Percentiles rank a stretch among this genome's conserved stretches.
These are phyloP conservation scores for Stictocephala bisonia DNA, from an alignment of 2,888 invertebrate species.

Conservation along the genomic window DNA sequence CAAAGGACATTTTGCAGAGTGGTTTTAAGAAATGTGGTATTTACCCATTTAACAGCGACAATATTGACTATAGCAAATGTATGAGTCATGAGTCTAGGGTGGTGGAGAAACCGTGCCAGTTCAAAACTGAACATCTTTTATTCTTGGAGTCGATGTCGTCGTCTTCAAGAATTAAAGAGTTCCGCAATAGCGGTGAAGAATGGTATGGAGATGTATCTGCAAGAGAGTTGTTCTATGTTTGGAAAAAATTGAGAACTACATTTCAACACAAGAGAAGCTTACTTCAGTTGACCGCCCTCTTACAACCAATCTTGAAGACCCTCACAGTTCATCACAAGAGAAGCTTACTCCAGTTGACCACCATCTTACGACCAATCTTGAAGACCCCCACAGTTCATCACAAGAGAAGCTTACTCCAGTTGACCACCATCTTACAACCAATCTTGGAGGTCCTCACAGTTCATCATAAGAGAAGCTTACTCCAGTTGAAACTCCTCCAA, in stretches of 20 bases:
- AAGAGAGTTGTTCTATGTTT: slow-evolving; percentile 31
- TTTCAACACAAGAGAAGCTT: slow-evolving; percentile 7
- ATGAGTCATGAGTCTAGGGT: slow-evolving; percentile 14
- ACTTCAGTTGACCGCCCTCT: too few relatives aligned
- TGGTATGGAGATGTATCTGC: slow-evolving; percentile 29
- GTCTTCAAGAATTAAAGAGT: slow-evolving; percentile 26
- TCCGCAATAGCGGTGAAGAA: slow-evolving; percentile 28
- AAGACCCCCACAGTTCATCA: too few relatives aligned
- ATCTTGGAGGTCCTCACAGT: too few relatives aligned
- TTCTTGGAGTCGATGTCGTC: slow-evolving; percentile 28
- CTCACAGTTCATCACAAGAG: too few relatives aligned
- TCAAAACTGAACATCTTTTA: slow-evolving; percentile 26
- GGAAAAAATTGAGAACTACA: slow-evolving; percentile 3
- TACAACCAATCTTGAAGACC: too few relatives aligned
- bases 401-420: too few relatives aligned
- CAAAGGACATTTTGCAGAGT: not conserved
- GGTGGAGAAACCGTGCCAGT: slow-evolving; percentile 29
- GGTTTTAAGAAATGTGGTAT: not conserved
- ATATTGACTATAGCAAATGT: slow-evolving; percentile 14
- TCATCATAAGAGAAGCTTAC: too few relatives aligned
- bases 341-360: too few relatives aligned
- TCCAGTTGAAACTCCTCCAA: too few relatives aligned
- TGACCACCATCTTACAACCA: too few relatives aligned
- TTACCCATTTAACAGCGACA: slow-evolving; percentile 1
- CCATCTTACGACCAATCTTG: too few relatives aligned